These are phyloP conservation scores for Oscheius sp. DNA, from an alignment of 2,888 invertebrate genomes.

Conservation along the genomic window DNA sequence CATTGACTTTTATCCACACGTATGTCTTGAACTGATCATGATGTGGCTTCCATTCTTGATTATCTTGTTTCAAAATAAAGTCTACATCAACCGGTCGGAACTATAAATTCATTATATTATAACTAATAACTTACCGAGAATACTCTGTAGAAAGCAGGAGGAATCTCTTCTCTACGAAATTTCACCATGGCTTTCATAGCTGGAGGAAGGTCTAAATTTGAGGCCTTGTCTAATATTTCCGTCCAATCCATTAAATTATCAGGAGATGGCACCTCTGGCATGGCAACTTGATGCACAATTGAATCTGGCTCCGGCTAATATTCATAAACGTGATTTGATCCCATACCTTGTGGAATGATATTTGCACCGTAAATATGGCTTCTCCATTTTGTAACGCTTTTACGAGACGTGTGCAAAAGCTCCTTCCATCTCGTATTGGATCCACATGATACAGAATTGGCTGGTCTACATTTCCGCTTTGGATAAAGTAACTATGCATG, in stretches of 20 bases:
- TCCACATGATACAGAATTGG: slow-evolving; percentile 72
- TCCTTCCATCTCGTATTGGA: slow-evolving; percentile 71
- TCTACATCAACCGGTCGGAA: slow-evolving; percentile 56
- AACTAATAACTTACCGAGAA: slow-evolving; percentile 39
- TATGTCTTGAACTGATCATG: slow-evolving; percentile 44
- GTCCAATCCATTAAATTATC: slow-evolving; percentile 63
- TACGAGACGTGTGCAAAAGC: slow-evolving; percentile 71
- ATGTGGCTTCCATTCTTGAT: slow-evolving; percentile 35
- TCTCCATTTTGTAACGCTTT: slow-evolving; percentile 72
- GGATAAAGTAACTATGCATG: slow-evolving; percentile 72
- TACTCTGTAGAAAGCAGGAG: slow-evolving; percentile 53
- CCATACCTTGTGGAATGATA: slow-evolving; percentile 60
- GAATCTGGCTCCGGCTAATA: slow-evolving; percentile 61
- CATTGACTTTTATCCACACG: slow-evolving; percentile 58
- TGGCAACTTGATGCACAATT: slow-evolving; percentile 70
- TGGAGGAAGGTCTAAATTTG: slow-evolving; percentile 35
- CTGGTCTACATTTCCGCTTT: slow-evolving; percentile 65
- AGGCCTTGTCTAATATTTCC: slow-evolving; percentile 48
- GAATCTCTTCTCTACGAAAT: slow-evolving; percentile 53
- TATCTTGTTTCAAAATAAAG: slow-evolving; percentile 41
- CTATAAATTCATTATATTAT: slow-evolving; percentile 27
- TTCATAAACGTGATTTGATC: not conserved
- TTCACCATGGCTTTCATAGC: slow-evolving; percentile 48
- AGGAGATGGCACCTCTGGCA: slow-evolving; percentile 72
- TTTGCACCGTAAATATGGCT: slow-evolving; percentile 70